These are phyloP conservation scores for Rotaria socialis DNA, from an alignment of 2,888 invertebrate genomes.

Conservation along the genomic window DNA sequence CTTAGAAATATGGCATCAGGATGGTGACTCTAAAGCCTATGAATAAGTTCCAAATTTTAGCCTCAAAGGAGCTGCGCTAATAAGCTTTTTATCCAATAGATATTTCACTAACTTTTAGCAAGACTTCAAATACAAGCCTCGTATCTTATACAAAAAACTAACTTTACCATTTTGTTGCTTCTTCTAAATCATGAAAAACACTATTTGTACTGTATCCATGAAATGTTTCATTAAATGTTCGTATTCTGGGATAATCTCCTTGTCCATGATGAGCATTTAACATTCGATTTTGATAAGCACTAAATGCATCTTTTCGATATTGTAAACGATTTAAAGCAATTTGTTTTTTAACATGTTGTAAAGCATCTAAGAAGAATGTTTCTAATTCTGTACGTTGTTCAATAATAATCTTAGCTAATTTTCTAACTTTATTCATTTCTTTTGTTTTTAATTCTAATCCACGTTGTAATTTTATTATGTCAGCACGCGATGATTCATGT, in stretches of 20 bases:
- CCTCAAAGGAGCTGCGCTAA: too few species aligned
- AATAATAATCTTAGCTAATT: conserved; percentile 58
- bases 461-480: conserved; percentile 56
- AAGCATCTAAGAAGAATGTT: conserved; percentile 56
- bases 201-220: conserved; percentile 57
- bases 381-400: conserved; percentile 59
- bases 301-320: conserved; percentile 56
- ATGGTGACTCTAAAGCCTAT: too few species aligned
- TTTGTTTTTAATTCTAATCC: conserved; percentile 57
- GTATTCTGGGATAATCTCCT: conserved; percentile 56
- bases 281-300: conserved; percentile 58
- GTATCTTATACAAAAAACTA: conserved; percentile 47
- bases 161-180: conserved; percentile 56
- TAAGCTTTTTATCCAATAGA: too few species aligned
- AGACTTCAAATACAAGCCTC: too few species aligned
- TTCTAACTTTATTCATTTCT: conserved; percentile 58
- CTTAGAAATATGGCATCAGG: too few species aligned
- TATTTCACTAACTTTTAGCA: too few species aligned
- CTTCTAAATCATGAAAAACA: conserved; percentile 58
- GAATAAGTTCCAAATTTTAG: too few species aligned
- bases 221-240: conserved; percentile 55
- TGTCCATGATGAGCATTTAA: conserved; percentile 56
- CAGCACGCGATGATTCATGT: conserved; percentile 53
- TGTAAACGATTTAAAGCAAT: conserved; percentile 57
- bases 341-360: conserved; percentile 57